Conservation (phyloP, 2,888 invertebrate genomes). For the Idaea straminata region DNA sequence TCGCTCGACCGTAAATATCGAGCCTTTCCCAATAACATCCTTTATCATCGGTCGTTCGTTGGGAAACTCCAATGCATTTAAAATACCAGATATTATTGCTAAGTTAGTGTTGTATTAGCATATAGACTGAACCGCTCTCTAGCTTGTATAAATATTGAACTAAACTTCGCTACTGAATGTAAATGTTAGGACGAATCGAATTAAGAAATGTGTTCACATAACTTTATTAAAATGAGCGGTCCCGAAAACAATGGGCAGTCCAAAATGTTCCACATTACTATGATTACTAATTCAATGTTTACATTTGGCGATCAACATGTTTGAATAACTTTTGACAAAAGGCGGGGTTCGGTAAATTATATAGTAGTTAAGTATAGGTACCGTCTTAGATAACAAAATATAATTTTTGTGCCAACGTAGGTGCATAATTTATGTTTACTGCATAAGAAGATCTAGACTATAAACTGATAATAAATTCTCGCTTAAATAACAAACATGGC, state of each 20-base stretch:
- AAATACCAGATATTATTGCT: constrained; percentile 22
- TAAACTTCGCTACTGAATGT: neutral
- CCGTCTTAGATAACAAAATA: too few species aligned
- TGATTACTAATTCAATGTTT: neutral
- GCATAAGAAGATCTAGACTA: neutral
- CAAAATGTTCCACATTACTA: neutral
- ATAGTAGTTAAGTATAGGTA: too few species aligned
- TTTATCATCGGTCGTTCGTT: constrained; percentile 13
- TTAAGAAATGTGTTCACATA: constrained; percentile 1
- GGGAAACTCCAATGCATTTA: constrained; percentile 22
- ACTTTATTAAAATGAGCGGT: neutral
- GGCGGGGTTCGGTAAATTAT: neutral
- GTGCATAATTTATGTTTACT: neutral
- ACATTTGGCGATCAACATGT: neutral
- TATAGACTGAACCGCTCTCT: constrained; percentile 15
- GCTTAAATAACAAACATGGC: neutral
- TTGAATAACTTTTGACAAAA: neutral
- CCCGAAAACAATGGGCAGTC: neutral
- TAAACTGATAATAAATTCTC: neutral
- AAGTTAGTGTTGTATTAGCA: constrained; percentile 22
- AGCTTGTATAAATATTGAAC: constrained; percentile 5
- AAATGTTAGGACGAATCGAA: neutral
- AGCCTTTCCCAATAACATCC: constrained; percentile 11
- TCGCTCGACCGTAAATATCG: neutral
- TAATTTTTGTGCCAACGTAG: too few species aligned